Evolutionary conservation across 2,113 vertebrate genomes (phyloP), one percentile per base, ranked within the genome.

Genomic region (Elephantulus edwardii): DNA sequence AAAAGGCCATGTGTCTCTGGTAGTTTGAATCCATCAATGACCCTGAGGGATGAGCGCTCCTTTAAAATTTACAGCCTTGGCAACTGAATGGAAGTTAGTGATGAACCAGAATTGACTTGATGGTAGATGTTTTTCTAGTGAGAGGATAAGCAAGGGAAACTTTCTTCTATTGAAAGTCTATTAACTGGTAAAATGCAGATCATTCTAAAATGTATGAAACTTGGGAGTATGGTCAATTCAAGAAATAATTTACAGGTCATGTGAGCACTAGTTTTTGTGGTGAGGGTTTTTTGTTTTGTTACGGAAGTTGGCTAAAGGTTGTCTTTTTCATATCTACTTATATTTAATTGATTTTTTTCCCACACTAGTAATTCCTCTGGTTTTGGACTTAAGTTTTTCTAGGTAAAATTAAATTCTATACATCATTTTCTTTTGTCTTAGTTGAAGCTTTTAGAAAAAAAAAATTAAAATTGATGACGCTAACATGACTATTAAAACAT

Each of bases 341-440:
- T 60, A 6, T 60, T 24, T 60, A 9, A 60, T 20, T 11, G 54
- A 56, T 24, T 22, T 14, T 56, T 56, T 24, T 22, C 54, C 26
- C 10, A 56, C 54, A 56, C 12, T 24, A 56, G 54, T 24, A 20
- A 56, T 56, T 24, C 26, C 5, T 56, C 16, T 16, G 54, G 19
- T 56, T 56, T 2, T 56, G 20, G 19, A 56, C 54, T 56, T 56
- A 60, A 75, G 6, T 26, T 80, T 71, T 93, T 90, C 71, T 76
- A 91, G 85, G 56, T 52, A 58, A 91, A 75, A 88, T n/a, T n/a
- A n/a, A n/a, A n/a, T 90, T 79, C 19, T 20, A 90, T n/a, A 38
- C 26, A 90, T 42, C 76, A 28, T 79, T 84, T 91, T 82, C 30
- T 79, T 72, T 76, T 87, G 7, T 14, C 20, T 26, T 28, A 72